Percentiles rank a stretch among this genome's conserved stretches.
Conservation (phyloP, 1,140 invertebrate genomes). For the Heliconius nattereri region DNA sequence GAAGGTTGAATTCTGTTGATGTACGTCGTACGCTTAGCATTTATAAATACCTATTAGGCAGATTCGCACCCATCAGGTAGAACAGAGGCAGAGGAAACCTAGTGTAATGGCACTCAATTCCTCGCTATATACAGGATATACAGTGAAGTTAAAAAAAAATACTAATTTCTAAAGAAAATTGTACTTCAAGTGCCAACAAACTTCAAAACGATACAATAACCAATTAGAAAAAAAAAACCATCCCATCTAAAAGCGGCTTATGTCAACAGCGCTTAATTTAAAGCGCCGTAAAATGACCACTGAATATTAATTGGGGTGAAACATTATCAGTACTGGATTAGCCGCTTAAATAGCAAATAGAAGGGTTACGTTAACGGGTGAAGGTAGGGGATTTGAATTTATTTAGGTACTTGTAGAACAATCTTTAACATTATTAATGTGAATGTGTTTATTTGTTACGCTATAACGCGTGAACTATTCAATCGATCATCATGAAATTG, state of each 20-base stretch:
- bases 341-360: conserved; percentile 25
- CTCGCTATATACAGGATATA: neutral
- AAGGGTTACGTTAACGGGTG: conserved; percentile 14
- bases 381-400: neutral
- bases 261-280: conserved; percentile 19
- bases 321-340: conserved; percentile 30
- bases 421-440: too few species aligned
- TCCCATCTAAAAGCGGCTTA: conserved; percentile 10
- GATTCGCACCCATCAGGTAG: too few species aligned
- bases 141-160: neutral
- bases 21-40: too few species aligned
- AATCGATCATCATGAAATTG: too few species aligned
- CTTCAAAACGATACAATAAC: too few species aligned
- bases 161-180: too few species aligned
- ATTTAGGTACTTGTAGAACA: neutral
- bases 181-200: too few species aligned
- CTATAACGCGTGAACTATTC: too few species aligned
- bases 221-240: neutral
- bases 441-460: too few species aligned
- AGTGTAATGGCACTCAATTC: neutral
- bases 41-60: too few species aligned
- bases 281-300: conserved; percentile 22
- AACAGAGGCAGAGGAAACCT: neutral
- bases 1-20: too few species aligned
- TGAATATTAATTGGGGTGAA: conserved; percentile 13